phyloP scores from a whole-genome alignment of 2,888 invertebrate genomes.

The Aphodius sticticus region DNA sequence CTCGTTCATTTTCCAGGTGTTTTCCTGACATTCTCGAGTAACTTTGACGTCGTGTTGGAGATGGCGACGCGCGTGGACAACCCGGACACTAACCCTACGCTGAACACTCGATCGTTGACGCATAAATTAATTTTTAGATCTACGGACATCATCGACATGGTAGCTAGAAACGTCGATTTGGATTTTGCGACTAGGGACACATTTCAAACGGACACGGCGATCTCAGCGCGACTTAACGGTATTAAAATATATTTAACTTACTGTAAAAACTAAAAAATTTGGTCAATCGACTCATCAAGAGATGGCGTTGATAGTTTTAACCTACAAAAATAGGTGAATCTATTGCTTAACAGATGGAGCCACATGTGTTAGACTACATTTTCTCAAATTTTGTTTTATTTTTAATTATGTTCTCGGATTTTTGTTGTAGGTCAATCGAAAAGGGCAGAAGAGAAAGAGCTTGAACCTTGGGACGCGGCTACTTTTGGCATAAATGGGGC shows the following conservation, averaged over 20 bases:
- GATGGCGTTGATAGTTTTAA: no score
- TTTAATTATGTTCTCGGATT: not conserved
- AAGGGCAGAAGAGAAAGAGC: slow-evolving; percentile 74
- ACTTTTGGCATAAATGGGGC: slow-evolving; percentile 56
- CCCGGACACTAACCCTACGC: slow-evolving; percentile 63
- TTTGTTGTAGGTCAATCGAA: slow-evolving; percentile 40
- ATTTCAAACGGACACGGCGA: slow-evolving; percentile 89
- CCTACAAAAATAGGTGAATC: no score
- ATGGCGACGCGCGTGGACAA: slow-evolving; percentile 84
- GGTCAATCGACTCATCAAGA: no score
- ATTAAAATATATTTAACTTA: slow-evolving; percentile 4
- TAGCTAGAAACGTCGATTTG: slow-evolving; percentile 84
- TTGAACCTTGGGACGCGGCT: slow-evolving; percentile 89
- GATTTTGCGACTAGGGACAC: slow-evolving; percentile 89
- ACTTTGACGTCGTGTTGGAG: slow-evolving; percentile 88
- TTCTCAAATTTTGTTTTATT: not conserved
- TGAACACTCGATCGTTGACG: slow-evolving; percentile 74
- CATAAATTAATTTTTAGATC: slow-evolving; percentile 86
- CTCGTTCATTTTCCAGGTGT: slow-evolving; percentile 59
- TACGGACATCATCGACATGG: slow-evolving; percentile 84
- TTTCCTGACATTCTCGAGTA: slow-evolving; percentile 87
- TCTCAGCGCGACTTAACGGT: slow-evolving; percentile 84
- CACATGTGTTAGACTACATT: no score
- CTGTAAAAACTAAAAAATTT: not conserved
- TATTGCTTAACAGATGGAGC: no score